phyloP scores from a whole-genome alignment of 2,888 invertebrate genomes.

The Eupeodes latifasciatus region DNA sequence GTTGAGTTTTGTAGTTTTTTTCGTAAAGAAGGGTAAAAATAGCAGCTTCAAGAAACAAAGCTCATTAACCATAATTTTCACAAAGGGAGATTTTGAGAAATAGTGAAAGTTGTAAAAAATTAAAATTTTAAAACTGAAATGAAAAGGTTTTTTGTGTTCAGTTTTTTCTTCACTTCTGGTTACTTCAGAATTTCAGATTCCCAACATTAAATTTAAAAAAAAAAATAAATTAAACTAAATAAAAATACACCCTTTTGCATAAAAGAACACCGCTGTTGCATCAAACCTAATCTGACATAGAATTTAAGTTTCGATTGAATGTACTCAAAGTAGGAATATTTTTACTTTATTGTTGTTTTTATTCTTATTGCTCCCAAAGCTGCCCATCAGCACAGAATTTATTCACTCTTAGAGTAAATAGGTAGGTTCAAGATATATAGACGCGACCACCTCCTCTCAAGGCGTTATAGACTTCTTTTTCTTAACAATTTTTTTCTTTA shows the following conservation, averaged over 20 bases:
- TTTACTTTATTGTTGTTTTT: not conserved
- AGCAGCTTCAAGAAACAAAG: no score
- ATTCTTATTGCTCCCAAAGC: not conserved
- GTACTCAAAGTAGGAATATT: constrained; percentile 13
- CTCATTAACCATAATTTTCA: no score
- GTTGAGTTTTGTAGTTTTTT: no score
- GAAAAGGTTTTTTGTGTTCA: no score
- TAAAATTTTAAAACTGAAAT: no score
- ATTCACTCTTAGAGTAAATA: not conserved
- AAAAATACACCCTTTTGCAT: not conserved
- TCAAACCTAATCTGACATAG: constrained; percentile 17
- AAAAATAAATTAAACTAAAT: no score
- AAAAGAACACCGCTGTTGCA: not conserved
- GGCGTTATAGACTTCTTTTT: constrained; percentile 15
- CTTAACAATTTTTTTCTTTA: constrained; percentile 6
- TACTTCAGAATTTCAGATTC: no score
- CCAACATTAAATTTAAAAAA: no score
- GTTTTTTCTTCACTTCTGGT: no score
- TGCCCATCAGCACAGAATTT: constrained; percentile 18
- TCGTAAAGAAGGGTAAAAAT: no score
- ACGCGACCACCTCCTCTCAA: constrained; percentile 29
- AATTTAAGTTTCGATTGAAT: constrained; percentile 61
- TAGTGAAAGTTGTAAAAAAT: no score
- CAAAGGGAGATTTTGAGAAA: no score
- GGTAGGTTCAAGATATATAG: not conserved